A percentile compares a stretch with the other conserved stretches of the same genome.
phyloP scores from a whole-genome alignment of 1,140 invertebrate genomes.

The Steinernema feltiae region DNA sequence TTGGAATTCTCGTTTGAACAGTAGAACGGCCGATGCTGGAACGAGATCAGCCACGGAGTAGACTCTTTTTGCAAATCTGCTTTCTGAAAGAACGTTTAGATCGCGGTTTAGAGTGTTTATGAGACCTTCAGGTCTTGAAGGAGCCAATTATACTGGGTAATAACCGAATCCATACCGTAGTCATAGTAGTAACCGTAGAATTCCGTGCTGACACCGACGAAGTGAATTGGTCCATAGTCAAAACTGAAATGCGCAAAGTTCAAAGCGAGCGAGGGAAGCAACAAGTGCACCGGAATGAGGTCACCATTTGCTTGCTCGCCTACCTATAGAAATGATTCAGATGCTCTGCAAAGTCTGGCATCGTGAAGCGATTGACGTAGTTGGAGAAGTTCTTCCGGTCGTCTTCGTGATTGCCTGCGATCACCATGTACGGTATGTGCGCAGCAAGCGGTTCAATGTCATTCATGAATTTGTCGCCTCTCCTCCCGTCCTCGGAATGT shows the following conservation, averaged over 20 bases:
- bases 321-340: slow-evolving; percentile 60
- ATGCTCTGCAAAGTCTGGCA: slow-evolving; percentile 57
- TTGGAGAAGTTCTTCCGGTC: slow-evolving; percentile 49
- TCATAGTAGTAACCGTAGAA: slow-evolving; percentile 76
- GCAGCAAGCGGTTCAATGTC: slow-evolving; percentile 56
- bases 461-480: slow-evolving; percentile 59
- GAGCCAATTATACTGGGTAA: slow-evolving; percentile 83
- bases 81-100: slow-evolving; percentile 31
- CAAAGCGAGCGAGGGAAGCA: too few species aligned
- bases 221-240: slow-evolving; percentile 82
- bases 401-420: slow-evolving; percentile 60
- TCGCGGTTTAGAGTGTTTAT: neutral
- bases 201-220: slow-evolving; percentile 84
- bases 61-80: slow-evolving; percentile 64
- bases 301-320: too few species aligned
- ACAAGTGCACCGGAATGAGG: too few species aligned
- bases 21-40: slow-evolving; percentile 91
- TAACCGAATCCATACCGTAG: slow-evolving; percentile 75
- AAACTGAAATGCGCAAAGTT: too few species aligned
- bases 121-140: slow-evolving; percentile 67
- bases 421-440: slow-evolving; percentile 60
- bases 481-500: slow-evolving; percentile 47
- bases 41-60: slow-evolving; percentile 84
- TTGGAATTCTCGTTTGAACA: slow-evolving; percentile 79
- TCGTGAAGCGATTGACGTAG: slow-evolving; percentile 58